Percentiles rank a stretch among this genome's conserved stretches.
Evolutionary conservation across 2,888 invertebrate genomes (phyloP).

Genomic region (Clepsis dumicolana): DNA sequence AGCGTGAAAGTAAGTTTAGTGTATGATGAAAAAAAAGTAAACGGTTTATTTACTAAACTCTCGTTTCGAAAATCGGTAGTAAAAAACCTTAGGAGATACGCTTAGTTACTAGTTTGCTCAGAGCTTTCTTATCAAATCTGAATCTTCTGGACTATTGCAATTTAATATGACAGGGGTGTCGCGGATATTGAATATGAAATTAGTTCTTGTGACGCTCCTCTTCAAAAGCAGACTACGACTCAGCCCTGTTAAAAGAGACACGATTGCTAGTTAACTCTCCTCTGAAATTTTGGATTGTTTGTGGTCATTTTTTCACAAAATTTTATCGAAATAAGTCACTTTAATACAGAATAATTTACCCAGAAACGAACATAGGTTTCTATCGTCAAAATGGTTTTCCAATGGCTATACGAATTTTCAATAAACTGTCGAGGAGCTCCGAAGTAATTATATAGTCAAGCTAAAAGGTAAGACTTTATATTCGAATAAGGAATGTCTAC

Average conservation of each 20-base stretch:
- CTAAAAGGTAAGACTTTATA: too few species aligned
- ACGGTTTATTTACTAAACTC: not conserved
- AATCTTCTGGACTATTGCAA: slow-evolving; percentile 1
- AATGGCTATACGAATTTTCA: too few species aligned
- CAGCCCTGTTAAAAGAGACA: not conserved
- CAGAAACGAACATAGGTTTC: too few species aligned
- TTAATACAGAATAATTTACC: too few species aligned
- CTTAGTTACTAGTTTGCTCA: not conserved
- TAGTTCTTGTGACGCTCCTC: not conserved
- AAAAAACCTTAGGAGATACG: not conserved
- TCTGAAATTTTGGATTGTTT: too few species aligned
- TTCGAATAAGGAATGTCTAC: too few species aligned
- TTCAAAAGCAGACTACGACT: not conserved
- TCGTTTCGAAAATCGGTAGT: too few species aligned
- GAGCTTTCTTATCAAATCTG: not conserved
- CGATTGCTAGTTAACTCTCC: not conserved
- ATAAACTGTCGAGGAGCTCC: too few species aligned
- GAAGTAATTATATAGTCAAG: too few species aligned
- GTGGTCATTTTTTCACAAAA: too few species aligned
- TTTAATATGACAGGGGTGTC: slow-evolving; percentile 5
- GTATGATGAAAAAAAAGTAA: not conserved
- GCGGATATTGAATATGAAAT: slow-evolving; percentile 4
- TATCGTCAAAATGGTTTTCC: too few species aligned
- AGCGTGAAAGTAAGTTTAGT: not conserved
- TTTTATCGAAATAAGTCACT: too few species aligned